These are phyloP conservation scores for Teleogryllus oceanicus DNA, from an alignment of 2,888 invertebrate genomes.

Conservation along the genomic window DNA sequence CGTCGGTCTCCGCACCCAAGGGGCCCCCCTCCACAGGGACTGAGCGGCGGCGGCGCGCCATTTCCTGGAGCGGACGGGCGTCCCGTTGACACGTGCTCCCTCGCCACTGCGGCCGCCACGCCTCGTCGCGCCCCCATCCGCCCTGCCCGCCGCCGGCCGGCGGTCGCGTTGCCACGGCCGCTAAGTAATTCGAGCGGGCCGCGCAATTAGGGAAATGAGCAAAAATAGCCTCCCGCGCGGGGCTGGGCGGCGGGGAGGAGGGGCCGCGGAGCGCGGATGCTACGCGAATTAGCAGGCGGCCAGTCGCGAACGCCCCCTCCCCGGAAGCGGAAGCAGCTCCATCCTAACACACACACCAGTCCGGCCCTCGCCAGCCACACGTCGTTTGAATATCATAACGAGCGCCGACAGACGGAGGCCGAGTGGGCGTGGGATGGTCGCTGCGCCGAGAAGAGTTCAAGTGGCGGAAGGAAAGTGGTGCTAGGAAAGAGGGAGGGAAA, in stretches of 20 bases:
- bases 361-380: too few relatives aligned
- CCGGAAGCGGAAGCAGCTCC: too few relatives aligned
- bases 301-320: not conserved
- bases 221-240: not conserved
- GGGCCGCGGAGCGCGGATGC: not conserved
- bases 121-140: not conserved
- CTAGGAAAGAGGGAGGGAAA: too few relatives aligned
- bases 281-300: not conserved
- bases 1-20: too few relatives aligned
- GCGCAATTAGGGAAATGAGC: constrained; percentile 18
- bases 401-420: too few relatives aligned
- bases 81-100: not conserved
- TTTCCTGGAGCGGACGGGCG: not conserved
- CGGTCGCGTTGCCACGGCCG: not conserved
- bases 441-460: too few relatives aligned
- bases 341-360: too few relatives aligned
- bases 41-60: not conserved
- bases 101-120: not conserved
- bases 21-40: too few relatives aligned
- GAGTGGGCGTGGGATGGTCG: too few relatives aligned
- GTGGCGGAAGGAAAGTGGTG: too few relatives aligned
- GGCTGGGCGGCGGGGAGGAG: not conserved
- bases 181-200: not conserved
- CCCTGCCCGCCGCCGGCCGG: not conserved
- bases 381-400: too few relatives aligned